Evolutionary conservation across 2,888 invertebrate genomes (phyloP).

Genomic region (Myopa tessellatipennis): DNA sequence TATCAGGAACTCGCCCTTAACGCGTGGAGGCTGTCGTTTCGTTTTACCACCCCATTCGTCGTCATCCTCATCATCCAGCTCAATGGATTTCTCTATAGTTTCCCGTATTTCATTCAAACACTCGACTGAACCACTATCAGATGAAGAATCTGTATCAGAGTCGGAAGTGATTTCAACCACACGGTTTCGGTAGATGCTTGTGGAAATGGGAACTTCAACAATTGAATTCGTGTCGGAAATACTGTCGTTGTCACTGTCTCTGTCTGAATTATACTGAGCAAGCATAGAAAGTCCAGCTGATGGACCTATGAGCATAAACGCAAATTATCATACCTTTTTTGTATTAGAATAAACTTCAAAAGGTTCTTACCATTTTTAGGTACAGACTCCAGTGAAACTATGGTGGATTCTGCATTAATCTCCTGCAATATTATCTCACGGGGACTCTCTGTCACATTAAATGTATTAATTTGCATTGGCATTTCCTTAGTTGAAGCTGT

Average conservation of each 20-base stretch:
- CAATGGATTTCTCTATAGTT: constrained; percentile 56
- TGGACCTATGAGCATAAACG: background rate
- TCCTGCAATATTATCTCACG: no score
- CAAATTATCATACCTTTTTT: background rate
- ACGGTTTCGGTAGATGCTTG: constrained; percentile 51
- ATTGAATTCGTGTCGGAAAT: constrained; percentile 56
- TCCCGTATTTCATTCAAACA: constrained; percentile 56
- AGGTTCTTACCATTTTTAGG: background rate
- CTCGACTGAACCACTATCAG: constrained; percentile 56
- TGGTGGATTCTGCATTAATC: no score
- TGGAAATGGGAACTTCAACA: constrained; percentile 54
- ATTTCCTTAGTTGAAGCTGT: no score
- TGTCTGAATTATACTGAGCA: constrained; percentile 58
- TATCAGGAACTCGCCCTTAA: constrained; percentile 67
- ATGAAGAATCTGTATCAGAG: constrained; percentile 47
- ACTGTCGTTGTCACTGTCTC: constrained; percentile 44
- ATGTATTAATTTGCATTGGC: background rate
- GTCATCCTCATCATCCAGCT: constrained; percentile 53
- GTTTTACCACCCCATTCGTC: constrained; percentile 50
- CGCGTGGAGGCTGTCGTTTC: constrained; percentile 57
- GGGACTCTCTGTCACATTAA: no score
- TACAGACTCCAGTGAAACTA: background rate
- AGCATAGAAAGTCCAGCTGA: constrained; percentile 56
- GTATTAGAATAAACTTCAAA: background rate
- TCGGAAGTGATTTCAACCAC: constrained; percentile 54